phyloP scores from a whole-genome alignment of 1,140 invertebrate genomes.

The Drosophila navojoa region DNA sequence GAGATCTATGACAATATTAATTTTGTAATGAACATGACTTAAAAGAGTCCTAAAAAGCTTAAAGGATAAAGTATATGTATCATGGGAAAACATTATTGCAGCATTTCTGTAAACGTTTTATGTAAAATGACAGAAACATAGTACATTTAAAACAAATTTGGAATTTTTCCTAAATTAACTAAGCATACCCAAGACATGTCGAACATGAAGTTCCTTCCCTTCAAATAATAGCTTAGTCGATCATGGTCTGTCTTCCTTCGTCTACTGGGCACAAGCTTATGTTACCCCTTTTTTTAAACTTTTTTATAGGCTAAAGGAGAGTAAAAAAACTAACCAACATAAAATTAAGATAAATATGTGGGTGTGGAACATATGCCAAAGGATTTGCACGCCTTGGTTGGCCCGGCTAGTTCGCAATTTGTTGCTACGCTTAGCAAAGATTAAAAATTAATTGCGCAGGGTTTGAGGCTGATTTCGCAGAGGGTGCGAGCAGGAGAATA shows the following conservation, averaged over 20 bases:
- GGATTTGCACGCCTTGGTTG: constrained; percentile 11
- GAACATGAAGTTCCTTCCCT: no score
- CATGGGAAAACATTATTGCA: no score
- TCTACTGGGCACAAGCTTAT: background rate
- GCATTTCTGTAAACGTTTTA: no score
- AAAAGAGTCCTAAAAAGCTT: no score
- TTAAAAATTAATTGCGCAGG: constrained; percentile 73
- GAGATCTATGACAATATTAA: no score
- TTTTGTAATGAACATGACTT: no score
- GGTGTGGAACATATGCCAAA: constrained; percentile 44
- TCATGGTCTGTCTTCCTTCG: background rate
- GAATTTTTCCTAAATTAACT: no score
- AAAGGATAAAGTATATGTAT: no score
- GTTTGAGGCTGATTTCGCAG: constrained; percentile 9
- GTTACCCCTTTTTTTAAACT: background rate
- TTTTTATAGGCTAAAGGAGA: constrained; percentile 5
- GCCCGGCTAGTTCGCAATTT: constrained; percentile 55
- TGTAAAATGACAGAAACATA: no score
- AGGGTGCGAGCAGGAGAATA: background rate
- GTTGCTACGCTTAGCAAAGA: constrained; percentile 68
- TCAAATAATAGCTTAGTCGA: background rate
- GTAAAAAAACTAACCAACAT: constrained; percentile 24
- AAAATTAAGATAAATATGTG: constrained; percentile 50
- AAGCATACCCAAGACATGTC: no score
- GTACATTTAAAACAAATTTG: no score